Percentiles rank a stretch among this genome's conserved stretches.
Conservation (phyloP, 2,113 vertebrate species). For the Sisor rabdophorus region DNA sequence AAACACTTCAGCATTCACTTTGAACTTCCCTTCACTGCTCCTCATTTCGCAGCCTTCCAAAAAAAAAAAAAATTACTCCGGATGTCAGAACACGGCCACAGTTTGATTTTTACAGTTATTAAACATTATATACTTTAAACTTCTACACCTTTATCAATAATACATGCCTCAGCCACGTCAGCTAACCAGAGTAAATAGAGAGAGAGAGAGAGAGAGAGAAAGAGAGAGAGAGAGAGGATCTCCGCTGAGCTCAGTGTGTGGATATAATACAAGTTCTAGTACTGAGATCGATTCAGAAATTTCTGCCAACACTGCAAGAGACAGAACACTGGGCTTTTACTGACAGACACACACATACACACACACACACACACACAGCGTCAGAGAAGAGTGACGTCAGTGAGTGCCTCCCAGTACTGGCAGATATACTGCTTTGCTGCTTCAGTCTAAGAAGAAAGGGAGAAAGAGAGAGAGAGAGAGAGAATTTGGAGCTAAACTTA, state of each 20-base stretch:
- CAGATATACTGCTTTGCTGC: conserved; percentile 9
- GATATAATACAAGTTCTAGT: conserved; percentile 16
- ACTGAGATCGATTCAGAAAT: conserved; percentile 57
- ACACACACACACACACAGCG: background rate
- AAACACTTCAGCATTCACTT: conserved; percentile 73
- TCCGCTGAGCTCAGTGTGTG: conserved; percentile 12
- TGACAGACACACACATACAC: conserved; percentile 8
- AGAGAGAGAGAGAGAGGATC: background rate
- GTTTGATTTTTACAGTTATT: conserved; percentile 72
- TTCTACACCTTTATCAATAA: conserved; percentile 63
- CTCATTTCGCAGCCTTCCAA: conserved; percentile 73
- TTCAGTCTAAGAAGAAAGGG: background rate
- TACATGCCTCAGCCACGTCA: conserved; percentile 55
- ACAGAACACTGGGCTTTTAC: conserved; percentile 21
- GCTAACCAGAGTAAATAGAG: conserved; percentile 53
- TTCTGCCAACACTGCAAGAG: conserved; percentile 59
- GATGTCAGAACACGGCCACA: conserved; percentile 62
- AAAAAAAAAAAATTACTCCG: conserved; percentile 44
- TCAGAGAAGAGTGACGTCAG: conserved; percentile 26
- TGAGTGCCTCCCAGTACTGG: conserved; percentile 34
- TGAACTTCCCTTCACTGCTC: conserved; percentile 63
- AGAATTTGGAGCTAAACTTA: too few relatives aligned
- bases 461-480: too few relatives aligned
- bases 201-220: conserved; percentile 4
- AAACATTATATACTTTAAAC: conserved; percentile 68